A percentile compares a stretch with the other conserved stretches of the same genome.
Conservation (phyloP, 2,797 vertebrate species). For the Xenopus petersii region DNA sequence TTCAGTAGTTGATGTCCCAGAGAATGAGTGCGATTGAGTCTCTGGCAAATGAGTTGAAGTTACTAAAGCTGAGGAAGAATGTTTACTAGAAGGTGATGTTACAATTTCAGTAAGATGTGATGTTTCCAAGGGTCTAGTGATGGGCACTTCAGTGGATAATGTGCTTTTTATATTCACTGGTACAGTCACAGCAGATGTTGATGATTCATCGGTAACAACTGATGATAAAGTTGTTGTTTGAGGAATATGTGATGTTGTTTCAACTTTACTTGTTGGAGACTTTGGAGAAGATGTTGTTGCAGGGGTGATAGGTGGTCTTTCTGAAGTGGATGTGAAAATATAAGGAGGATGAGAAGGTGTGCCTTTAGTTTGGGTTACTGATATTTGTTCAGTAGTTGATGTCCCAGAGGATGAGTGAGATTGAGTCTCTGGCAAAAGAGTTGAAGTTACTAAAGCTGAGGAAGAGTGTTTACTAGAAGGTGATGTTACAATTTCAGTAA, state of each 20-base stretch:
- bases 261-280: neutral
- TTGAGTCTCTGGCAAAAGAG: too few species aligned
- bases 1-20: neutral
- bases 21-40: too few species aligned
- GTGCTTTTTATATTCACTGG: neutral
- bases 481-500: too few species aligned
- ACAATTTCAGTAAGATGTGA: too few species aligned
- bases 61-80: too few species aligned
- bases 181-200: neutral
- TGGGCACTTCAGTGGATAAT: neutral
- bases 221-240: conserved; percentile 1
- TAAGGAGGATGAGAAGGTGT: neutral
- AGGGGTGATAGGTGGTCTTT: too few species aligned
- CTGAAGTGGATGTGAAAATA: too few species aligned
- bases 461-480: too few species aligned
- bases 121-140: neutral
- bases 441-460: too few species aligned
- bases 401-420: neutral
- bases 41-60: too few species aligned
- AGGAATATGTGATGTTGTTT: neutral
- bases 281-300: too few species aligned
- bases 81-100: too few species aligned
- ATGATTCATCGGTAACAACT: neutral
- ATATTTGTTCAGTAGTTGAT: neutral
- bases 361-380: neutral